A percentile compares a stretch with the other conserved stretches of the same genome.
These are phyloP conservation scores for Triplophysa siluroides DNA, from an alignment of 2,113 vertebrate species.

Conservation along the genomic window DNA sequence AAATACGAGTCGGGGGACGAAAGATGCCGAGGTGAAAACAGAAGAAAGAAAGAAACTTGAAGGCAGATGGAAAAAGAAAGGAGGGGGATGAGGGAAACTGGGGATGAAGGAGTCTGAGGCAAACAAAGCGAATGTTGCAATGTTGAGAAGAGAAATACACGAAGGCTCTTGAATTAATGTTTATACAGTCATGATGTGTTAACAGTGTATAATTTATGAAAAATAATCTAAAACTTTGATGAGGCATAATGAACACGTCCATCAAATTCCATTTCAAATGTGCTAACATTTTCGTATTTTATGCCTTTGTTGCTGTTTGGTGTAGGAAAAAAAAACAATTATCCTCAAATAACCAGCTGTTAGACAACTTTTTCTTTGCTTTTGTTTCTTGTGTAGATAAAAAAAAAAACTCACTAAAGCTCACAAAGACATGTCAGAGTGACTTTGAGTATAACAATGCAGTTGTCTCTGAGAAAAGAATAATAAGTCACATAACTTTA, in stretches of 20 bases:
- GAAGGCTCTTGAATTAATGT: no score
- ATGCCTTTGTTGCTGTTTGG: not conserved
- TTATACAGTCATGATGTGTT: not conserved
- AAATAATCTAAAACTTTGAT: not conserved
- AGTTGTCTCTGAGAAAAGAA: not conserved
- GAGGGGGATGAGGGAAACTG: no score
- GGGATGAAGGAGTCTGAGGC: no score
- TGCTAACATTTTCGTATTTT: not conserved
- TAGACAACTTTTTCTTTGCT: not conserved
- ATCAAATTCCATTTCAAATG: not conserved
- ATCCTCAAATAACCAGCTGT: not conserved
- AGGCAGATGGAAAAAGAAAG: no score
- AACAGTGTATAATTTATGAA: not conserved
- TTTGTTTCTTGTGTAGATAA: not conserved
- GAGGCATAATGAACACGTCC: not conserved
- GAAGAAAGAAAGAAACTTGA: no score
- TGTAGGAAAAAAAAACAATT: not conserved
- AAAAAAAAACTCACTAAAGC: not conserved
- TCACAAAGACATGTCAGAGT: not conserved
- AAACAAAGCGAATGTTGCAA: no score
- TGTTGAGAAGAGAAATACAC: no score
- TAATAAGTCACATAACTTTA: constrained; percentile 30
- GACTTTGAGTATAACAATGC: not conserved
- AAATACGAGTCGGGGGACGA: constrained; percentile 48
- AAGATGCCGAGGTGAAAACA: not conserved